Evolutionary conservation across 2,888 invertebrate species (phyloP).

Genomic region (Erebia epiphron): DNA sequence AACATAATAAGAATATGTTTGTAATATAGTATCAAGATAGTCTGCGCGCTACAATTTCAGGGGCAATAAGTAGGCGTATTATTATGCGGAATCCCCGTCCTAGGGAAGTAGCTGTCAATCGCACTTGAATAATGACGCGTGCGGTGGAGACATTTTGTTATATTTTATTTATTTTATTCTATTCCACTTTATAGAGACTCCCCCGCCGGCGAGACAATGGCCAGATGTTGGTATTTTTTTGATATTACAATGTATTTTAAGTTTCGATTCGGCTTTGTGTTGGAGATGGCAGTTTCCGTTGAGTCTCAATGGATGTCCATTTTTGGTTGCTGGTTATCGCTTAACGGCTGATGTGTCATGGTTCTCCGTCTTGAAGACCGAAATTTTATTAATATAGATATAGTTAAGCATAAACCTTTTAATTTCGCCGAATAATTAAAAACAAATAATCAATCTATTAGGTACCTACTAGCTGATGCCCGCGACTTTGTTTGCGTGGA

Average conservation of each 20-base stretch:
- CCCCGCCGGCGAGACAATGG: conserved; percentile 75
- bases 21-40: conserved; percentile 53
- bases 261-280: conserved; percentile 63
- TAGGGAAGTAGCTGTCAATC: conserved; percentile 81
- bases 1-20: too few relatives aligned
- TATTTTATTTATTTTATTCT: conserved; percentile 71
- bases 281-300: conserved; percentile 69
- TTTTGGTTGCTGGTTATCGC: conserved; percentile 35
- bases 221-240: conserved; percentile 82
- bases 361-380: too few relatives aligned
- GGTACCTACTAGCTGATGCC: too few relatives aligned
- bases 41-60: conserved; percentile 50
- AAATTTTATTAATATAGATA: too few relatives aligned
- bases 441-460: too few relatives aligned
- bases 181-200: conserved; percentile 68
- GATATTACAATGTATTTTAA: conserved; percentile 77
- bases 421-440: too few relatives aligned
- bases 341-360: conserved; percentile 27
- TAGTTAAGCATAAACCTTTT: too few relatives aligned
- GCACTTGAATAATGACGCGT: conserved; percentile 80
- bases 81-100: conserved; percentile 58
- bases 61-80: conserved; percentile 79
- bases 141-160: conserved; percentile 76
- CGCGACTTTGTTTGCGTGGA: too few relatives aligned
- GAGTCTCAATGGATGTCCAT: conserved; percentile 41